Percentiles rank a stretch among this genome's conserved stretches.
These are phyloP conservation scores for Poeciliopsis retropinna DNA, from an alignment of 2,113 vertebrate genomes.

Conservation along the genomic window DNA sequence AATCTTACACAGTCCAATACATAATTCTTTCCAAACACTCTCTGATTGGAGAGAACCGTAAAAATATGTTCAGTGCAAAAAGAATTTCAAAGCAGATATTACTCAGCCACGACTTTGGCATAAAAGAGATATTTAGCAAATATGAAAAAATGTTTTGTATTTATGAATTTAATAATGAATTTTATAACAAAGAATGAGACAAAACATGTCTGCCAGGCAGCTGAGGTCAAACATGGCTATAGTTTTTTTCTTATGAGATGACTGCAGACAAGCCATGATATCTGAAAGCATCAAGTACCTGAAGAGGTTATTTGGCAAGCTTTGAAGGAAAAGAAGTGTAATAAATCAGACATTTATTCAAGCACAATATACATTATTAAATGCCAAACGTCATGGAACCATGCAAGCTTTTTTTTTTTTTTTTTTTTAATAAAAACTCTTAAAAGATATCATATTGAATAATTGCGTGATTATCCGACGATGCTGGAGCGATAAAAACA, in stretches of 20 bases:
- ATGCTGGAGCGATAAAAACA: not conserved
- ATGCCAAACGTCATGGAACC: conserved; percentile 42
- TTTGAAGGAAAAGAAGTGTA: conserved; percentile 85
- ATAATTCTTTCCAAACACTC: not conserved
- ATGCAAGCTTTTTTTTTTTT: not conserved
- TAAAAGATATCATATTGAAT: not conserved
- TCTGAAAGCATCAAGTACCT: conserved; percentile 85
- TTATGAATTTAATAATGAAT: not conserved
- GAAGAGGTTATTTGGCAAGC: conserved; percentile 90
- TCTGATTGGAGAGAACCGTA: not conserved
- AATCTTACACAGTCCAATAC: not conserved
- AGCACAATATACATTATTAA: conserved; percentile 62
- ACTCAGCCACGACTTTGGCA: no score
- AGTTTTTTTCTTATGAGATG: not conserved
- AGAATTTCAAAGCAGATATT: not conserved
- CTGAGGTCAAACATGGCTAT: no score
- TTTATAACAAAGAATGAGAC: not conserved
- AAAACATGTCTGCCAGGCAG: not conserved
- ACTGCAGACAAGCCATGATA: conserved; percentile 17
- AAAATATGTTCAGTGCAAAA: not conserved
- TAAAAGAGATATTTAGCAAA: no score
- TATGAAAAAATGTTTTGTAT: no score
- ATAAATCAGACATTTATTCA: conserved; percentile 67
- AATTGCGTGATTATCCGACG: not conserved
- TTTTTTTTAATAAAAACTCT: no score